phyloP scores from a whole-genome alignment of 2,113 vertebrate species.

The Butastur rufipennis region DNA sequence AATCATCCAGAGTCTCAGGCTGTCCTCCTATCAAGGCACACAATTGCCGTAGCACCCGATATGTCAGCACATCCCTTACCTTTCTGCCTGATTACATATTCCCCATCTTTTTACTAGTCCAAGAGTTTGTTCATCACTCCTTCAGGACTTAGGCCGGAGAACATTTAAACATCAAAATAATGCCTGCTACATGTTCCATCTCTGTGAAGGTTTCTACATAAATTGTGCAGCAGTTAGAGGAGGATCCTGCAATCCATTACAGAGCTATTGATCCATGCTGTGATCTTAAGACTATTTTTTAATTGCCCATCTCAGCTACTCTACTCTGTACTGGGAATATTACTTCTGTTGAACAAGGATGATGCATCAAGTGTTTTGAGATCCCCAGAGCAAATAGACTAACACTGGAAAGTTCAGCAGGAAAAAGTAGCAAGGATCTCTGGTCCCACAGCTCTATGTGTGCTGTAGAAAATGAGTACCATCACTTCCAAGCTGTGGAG shows the following conservation, averaged over 20 bases:
- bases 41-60: not conserved
- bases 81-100: not conserved
- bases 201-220: too few relatives aligned
- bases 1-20: not conserved
- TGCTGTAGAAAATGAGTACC: not conserved
- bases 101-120: not conserved
- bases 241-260: not conserved
- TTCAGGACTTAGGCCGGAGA: not conserved
- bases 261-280: not conserved
- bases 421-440: not conserved
- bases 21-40: not conserved
- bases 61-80: not conserved
- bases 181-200: not conserved
- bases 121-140: too few relatives aligned
- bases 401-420: not conserved
- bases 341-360: not conserved
- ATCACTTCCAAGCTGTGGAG: not conserved
- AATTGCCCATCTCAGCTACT: not conserved
- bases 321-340: not conserved
- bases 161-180: not conserved
- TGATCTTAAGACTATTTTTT: not conserved
- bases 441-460: not conserved
- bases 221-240: not conserved
- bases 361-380: not conserved
- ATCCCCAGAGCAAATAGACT: not conserved